A percentile compares a stretch with the other conserved stretches of the same genome.
Conservation (phyloP, 2,113 vertebrate species). For the Tachysurus vachellii region DNA sequence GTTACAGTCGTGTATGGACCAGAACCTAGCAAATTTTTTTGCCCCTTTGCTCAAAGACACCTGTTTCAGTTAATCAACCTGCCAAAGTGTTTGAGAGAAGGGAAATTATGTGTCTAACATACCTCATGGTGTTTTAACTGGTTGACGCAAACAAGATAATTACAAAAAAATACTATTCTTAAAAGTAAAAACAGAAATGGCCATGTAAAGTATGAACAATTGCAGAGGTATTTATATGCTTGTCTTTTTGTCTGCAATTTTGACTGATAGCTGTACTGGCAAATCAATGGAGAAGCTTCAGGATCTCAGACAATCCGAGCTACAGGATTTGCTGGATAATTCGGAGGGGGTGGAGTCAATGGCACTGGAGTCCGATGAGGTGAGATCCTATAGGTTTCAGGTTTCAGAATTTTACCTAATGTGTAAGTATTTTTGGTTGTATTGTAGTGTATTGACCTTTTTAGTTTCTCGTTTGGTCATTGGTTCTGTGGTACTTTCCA, state of each 20-base stretch:
- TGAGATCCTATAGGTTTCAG: slow-evolving; percentile 46
- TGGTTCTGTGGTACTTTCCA: background rate
- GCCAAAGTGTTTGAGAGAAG: background rate
- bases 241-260: background rate
- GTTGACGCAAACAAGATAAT: background rate
- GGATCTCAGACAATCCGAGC: slow-evolving; percentile 76
- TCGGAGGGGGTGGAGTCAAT: slow-evolving; percentile 73
- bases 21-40: background rate
- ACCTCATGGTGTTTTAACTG: background rate
- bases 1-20: background rate
- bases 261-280: slow-evolving; percentile 68
- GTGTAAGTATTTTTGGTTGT: background rate
- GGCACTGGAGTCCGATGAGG: slow-evolving; percentile 78
- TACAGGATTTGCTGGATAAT: slow-evolving; percentile 76
- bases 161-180: background rate
- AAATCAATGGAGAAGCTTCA: slow-evolving; percentile 81
- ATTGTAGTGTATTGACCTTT: background rate
- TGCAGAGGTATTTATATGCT: background rate
- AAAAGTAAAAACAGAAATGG: background rate
- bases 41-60: background rate
- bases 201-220: background rate
- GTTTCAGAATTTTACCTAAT: background rate
- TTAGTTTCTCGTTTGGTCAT: background rate
- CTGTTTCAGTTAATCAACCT: background rate
- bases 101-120: background rate